Percentiles rank a stretch among this genome's conserved stretches.
Conservation (phyloP, 1,140 invertebrate genomes). For the Drosophila micromelanica region DNA sequence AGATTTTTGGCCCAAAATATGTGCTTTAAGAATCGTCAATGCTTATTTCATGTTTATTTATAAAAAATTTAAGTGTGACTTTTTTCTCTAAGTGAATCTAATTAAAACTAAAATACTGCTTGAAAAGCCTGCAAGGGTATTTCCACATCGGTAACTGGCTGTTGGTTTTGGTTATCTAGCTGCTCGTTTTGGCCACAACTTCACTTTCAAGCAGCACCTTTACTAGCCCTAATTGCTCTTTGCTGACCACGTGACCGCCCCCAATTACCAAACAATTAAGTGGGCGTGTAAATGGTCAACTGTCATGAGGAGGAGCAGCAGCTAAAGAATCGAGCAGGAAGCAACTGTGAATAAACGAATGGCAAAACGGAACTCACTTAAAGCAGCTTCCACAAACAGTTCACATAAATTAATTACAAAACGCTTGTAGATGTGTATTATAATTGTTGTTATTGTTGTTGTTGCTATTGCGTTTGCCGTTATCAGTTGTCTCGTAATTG, state of each 20-base stretch:
- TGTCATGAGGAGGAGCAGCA: background rate
- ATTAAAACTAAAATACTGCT: too few species aligned
- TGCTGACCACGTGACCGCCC: slow-evolving; percentile 14
- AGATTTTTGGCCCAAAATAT: too few species aligned
- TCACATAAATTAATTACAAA: slow-evolving; percentile 55
- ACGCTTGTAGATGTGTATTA: slow-evolving; percentile 27
- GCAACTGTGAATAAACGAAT: slow-evolving; percentile 2
- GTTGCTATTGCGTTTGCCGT: slow-evolving; percentile 15
- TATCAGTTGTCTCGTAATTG: slow-evolving; percentile 25
- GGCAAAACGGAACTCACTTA: slow-evolving; percentile 16
- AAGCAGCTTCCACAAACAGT: slow-evolving; percentile 17
- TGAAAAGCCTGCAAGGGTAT: too few species aligned
- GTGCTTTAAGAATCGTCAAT: too few species aligned
- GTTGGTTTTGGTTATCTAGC: background rate
- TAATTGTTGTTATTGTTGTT: slow-evolving; percentile 35
- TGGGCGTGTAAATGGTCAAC: slow-evolving; percentile 26
- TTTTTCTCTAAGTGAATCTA: too few species aligned
- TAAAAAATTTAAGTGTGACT: too few species aligned
- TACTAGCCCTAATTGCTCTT: slow-evolving; percentile 24
- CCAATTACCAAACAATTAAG: slow-evolving; percentile 27
- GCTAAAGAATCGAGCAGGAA: slow-evolving; percentile 9
- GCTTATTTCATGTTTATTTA: too few species aligned
- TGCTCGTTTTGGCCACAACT: too few species aligned
- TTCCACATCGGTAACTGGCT: too few species aligned
- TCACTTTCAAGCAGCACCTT: background rate